These are phyloP conservation scores for Rhynchopsitta pachyrhyncha DNA, from an alignment of 2,113 vertebrate species.

Conservation along the genomic window DNA sequence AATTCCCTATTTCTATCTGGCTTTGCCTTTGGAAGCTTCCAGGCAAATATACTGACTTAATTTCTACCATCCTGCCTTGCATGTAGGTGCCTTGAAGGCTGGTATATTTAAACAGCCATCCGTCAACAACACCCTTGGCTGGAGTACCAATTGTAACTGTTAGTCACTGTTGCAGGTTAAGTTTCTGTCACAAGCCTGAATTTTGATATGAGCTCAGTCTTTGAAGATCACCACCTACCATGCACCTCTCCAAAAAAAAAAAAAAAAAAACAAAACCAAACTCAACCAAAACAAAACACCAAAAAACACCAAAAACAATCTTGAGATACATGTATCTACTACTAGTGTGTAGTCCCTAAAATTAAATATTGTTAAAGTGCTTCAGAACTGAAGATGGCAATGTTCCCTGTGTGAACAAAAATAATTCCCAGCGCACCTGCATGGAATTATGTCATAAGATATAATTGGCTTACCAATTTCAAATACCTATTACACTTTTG, in stretches of 20 bases:
- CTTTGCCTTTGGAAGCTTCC: background rate
- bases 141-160: background rate
- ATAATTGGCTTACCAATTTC: fast-evolving
- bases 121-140: background rate
- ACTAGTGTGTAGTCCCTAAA: background rate
- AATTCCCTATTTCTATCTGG: background rate
- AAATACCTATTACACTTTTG: background rate
- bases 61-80: background rate
- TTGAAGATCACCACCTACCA: background rate
- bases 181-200: background rate
- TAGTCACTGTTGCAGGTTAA: background rate
- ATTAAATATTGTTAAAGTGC: background rate
- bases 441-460: background rate
- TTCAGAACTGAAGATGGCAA: background rate
- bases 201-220: background rate
- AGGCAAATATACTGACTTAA: background rate
- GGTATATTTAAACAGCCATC: background rate
- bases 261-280: background rate
- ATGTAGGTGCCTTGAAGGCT: background rate
- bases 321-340: background rate
- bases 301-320: background rate
- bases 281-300: background rate
- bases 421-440: background rate
- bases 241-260: fast-evolving
- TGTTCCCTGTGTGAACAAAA: background rate